Percentiles rank a stretch among this genome's conserved stretches.
phyloP scores from a whole-genome alignment of 2,113 vertebrate genomes.

The Spilogale gracilis region DNA sequence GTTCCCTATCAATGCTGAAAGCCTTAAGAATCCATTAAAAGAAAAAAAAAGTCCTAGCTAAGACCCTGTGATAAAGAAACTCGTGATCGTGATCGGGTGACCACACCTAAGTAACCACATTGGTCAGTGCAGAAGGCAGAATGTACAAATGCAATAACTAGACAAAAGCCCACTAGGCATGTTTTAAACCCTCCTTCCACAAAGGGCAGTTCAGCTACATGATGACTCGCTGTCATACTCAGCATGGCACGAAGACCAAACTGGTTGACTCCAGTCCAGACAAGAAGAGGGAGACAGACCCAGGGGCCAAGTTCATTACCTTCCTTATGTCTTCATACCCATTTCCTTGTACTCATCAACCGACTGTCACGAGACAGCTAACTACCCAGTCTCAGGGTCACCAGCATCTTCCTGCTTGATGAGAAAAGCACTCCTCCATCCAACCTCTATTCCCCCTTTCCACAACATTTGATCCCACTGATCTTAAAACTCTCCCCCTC shows the following conservation, averaged over 20 bases:
- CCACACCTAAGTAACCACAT: neutral
- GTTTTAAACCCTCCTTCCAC: neutral
- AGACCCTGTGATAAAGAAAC: neutral
- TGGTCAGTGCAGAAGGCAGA: neutral
- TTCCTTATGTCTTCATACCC: neutral
- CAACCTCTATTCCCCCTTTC: neutral
- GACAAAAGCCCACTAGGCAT: neutral
- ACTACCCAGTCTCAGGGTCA: neutral
- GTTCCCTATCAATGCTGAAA: neutral
- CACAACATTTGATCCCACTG: neutral
- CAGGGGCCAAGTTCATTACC: accelerated
- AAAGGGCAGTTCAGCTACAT: neutral
- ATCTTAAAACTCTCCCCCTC: neutral
- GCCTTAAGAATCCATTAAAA: neutral
- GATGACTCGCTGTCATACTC: neutral
- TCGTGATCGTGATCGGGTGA: neutral
- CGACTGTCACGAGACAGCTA: neutral
- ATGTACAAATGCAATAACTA: neutral
- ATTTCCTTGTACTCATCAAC: neutral
- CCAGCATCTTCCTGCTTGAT: neutral
- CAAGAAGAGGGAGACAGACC: neutral
- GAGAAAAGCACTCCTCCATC: neutral
- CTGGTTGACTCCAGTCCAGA: neutral
- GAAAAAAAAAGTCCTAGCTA: neutral
- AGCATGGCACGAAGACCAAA: neutral